Evolutionary conservation across 2,888 invertebrate species (phyloP).

Genomic region (Clitarchus hookeri): DNA sequence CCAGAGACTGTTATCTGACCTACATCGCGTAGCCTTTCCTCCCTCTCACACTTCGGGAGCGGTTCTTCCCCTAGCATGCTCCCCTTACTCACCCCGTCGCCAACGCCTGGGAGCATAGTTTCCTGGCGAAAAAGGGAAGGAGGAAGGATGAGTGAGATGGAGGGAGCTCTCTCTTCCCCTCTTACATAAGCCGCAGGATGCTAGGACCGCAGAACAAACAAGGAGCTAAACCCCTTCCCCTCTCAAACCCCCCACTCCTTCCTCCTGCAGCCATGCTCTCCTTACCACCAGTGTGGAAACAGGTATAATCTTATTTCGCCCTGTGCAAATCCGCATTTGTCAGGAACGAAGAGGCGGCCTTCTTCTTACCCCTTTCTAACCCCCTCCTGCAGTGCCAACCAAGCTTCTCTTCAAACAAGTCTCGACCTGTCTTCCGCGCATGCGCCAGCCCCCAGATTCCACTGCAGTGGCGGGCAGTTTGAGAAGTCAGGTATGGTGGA

Average conservation of each 20-base stretch:
- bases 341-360: background rate
- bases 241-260: background rate
- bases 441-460: too few relatives aligned
- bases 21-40: background rate
- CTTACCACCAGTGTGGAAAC: constrained; percentile 4
- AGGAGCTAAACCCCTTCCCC: background rate
- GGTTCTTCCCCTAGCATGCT: background rate
- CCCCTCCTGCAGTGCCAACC: too few relatives aligned
- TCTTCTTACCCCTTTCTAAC: background rate
- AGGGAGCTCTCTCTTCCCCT: background rate
- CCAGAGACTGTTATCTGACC: background rate
- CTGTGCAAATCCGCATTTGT: background rate
- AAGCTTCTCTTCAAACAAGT: too few relatives aligned
- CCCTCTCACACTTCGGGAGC: background rate
- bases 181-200: background rate
- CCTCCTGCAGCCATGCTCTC: background rate
- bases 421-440: too few relatives aligned
- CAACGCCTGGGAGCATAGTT: background rate
- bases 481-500: too few relatives aligned
- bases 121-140: background rate
- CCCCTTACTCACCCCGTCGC: background rate
- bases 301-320: constrained; percentile 6
- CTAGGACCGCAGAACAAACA: constrained; percentile 1
- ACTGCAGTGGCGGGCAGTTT: too few relatives aligned
- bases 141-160: background rate